Evolutionary conservation across 2,113 vertebrate genomes (phyloP).

Genomic region (Gobiocypris rarus): DNA sequence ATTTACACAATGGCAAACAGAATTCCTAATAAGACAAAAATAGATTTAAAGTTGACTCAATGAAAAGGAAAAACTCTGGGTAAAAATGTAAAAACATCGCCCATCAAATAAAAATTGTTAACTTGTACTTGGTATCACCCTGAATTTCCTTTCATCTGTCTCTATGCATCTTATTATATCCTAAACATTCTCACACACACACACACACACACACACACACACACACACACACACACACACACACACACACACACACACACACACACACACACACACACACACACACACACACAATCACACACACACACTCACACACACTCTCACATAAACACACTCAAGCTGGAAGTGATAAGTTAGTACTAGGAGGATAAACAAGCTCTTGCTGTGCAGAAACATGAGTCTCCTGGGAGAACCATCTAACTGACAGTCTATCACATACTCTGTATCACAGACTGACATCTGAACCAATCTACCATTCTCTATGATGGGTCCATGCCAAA

Average conservation of each 20-base stretch:
- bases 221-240: not conserved
- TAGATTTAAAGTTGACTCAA: not conserved
- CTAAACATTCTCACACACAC: not conserved
- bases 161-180: not conserved
- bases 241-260: not conserved
- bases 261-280: not conserved
- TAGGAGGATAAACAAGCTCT: not conserved
- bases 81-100: not conserved
- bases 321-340: not conserved
- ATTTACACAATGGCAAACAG: not conserved
- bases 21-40: not conserved
- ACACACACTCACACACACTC: not conserved
- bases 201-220: not conserved
- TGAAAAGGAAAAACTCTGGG: too few relatives aligned
- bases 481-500: not conserved
- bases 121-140: not conserved
- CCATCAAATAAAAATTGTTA: not conserved
- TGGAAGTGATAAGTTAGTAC: not conserved
- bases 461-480: not conserved
- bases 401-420: conserved; percentile 1
- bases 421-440: not conserved
- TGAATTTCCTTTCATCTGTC: not conserved
- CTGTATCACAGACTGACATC: not conserved
- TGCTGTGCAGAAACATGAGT: not conserved
- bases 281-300: not conserved